Base-by-base conservation (phyloP, 2,113 vertebrate species). In the Tachuris rubrigastra region DNA sequence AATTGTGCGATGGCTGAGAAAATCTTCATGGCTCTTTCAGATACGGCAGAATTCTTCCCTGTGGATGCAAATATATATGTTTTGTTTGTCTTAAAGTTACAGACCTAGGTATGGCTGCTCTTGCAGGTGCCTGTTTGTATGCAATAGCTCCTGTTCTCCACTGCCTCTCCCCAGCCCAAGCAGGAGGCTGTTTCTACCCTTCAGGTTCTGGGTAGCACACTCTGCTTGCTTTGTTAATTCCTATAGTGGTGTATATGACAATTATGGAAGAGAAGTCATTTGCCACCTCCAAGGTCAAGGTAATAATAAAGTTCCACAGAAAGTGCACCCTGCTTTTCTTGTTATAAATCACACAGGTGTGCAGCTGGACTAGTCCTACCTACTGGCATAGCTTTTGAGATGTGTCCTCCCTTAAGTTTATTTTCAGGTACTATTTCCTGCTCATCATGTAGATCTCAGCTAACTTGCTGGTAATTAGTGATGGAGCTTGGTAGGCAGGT, bases 21-120 rank as follows among this genome's bases (percentile, higher is more conserved):
- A 97, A 94, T 87, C 44, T 89, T 53, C 69, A n/a, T 5, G 23
- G 42, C 28, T 83, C 79, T 89, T 97, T 93, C 55, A 75, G 76
- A 91, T 90, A 42, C 22, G 81, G 37, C 77, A 90, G 80, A 81
- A 87, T 85, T 89, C 55, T 82, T 89, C 56, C 41, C 89, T 65
- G 49, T 68, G 84, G 72, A 69, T 95, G 76, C 59, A 85, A 59
- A 68, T 81, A 28, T 19, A n/a, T 35, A 72, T 30, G 42, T 47
- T 83, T 96, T 90, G 60, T 81, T 47, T 75, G 37, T 88, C 77
- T 86, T 87, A 90, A 86, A 77, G 82, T 86, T 97, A 69, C 58
- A 80, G 81, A 22, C 79, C 86, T 79, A 73, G 93, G 80, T 90
- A 68, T 15, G 42, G 53, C 47, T 60, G 49, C 21, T 71, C 31